Base-by-base conservation (phyloP, 2,888 invertebrate genomes). In the Eilema caniola region DNA sequence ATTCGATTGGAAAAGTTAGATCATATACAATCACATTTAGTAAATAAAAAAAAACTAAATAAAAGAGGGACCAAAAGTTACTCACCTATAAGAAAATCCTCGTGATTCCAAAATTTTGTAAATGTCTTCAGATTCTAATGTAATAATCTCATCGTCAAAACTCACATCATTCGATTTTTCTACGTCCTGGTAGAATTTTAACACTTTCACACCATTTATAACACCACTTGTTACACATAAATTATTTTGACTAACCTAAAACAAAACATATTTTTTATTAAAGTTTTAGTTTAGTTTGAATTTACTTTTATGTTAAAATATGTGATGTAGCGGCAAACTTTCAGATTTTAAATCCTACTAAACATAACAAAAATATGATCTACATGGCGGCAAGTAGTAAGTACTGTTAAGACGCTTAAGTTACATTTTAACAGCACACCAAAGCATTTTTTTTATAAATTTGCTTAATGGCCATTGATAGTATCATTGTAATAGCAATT, bases 1-100 rank as follows among this genome's bases (percentile, higher is more conserved):
- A n/a, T 53, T 53, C 53, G 53, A 53, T 53, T 20, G 53, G n/a
- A 1, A n/a, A 53, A 53, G n/a, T 53, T 47, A 10, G n/a, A 53
- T n/a, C 53, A 53, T n/a, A 16, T 41, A 41, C 41, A 16, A 41
- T 41, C 7, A 53, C 20, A 47, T 20, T 41, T 14, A 20, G 5
- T 47, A 47, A 20, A 47, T 47, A 5, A 47, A 28, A 60, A 10
- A 25, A 31, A n/a, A 62, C 12, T 14, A 33, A 37, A 41, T 61
- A 20, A 60, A 16, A 28, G 23, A 20, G n/a, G 24, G 8, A 14
- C 5, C 2, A 41, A 56, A 25, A 31, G n/a, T 12, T 47, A 69
- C 83, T 73, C 79, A 88, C 89, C 70, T 81, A 62, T 85, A 88
- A 16, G 72, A 74, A 69, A 81, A 84, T 70, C 87, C 86, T 71